A percentile compares a stretch with the other conserved stretches of the same genome.
These are phyloP conservation scores for Gari tellinella DNA, from an alignment of 2,888 invertebrate species.

Conservation along the genomic window DNA sequence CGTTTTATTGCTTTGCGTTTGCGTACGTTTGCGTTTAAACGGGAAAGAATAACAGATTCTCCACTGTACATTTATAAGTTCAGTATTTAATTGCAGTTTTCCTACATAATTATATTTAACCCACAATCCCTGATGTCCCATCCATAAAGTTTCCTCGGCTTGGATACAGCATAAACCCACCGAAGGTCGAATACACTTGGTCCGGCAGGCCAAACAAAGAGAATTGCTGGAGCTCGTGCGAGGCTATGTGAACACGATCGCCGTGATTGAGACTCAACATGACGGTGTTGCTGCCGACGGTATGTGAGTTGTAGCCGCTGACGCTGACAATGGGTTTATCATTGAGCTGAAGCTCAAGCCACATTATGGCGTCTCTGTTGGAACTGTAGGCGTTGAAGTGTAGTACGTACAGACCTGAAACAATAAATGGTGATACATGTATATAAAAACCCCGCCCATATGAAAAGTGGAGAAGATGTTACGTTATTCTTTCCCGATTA, in stretches of 20 bases:
- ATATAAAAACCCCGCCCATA: too few relatives aligned
- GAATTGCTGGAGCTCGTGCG: constrained; percentile 56
- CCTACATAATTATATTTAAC: too few relatives aligned
- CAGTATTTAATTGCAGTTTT: too few relatives aligned
- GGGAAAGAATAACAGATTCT: too few relatives aligned
- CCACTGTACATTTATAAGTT: too few relatives aligned
- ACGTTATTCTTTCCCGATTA: too few relatives aligned
- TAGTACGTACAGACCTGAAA: constrained; percentile 54
- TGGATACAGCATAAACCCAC: constrained; percentile 39
- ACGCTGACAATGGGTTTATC: constrained; percentile 39
- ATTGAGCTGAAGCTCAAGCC: constrained; percentile 56
- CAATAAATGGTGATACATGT: too few relatives aligned
- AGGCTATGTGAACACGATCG: constrained; percentile 53
- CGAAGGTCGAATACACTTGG: constrained; percentile 65
- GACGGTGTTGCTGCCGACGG: constrained; percentile 65
- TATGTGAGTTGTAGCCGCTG: constrained; percentile 61
- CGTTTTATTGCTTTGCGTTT: too few relatives aligned
- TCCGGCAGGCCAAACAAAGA: constrained; percentile 62
- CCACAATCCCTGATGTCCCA: too few relatives aligned
- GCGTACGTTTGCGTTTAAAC: too few relatives aligned
- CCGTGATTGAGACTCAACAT: constrained; percentile 48
- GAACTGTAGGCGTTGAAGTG: constrained; percentile 56
- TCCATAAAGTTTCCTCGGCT: too few relatives aligned
- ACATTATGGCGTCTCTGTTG: constrained; percentile 57
- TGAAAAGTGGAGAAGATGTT: too few relatives aligned